phyloP scores from a whole-genome alignment of 2,113 vertebrate genomes.

The Pogona vitticeps region DNA sequence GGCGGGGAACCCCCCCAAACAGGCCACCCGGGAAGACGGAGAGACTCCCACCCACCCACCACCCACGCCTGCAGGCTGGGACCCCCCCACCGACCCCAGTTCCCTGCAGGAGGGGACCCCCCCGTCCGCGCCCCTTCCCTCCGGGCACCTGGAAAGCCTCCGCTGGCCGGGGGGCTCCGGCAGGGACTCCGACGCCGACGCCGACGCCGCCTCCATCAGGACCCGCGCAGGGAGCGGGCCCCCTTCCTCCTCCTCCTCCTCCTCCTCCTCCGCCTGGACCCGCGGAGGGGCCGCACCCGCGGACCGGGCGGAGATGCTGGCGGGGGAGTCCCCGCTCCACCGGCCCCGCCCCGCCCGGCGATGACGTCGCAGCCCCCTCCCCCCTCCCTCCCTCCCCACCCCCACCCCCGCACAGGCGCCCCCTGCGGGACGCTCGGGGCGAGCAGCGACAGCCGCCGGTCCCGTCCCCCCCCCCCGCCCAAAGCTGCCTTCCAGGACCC shows the following conservation, averaged over 20 bases:
- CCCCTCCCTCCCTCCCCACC: not conserved
- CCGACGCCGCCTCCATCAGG: not conserved
- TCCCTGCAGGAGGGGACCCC: not conserved
- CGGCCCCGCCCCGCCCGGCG: not conserved
- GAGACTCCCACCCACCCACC: too few relatives aligned
- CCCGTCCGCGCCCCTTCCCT: not conserved
- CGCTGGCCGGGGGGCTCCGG: not conserved
- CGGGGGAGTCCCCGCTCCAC: too few relatives aligned
- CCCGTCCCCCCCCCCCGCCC: too few relatives aligned
- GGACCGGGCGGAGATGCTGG: not conserved
- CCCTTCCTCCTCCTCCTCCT: not conserved
- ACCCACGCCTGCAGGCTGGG: too few relatives aligned
- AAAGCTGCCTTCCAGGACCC: too few relatives aligned
- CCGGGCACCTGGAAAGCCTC: not conserved
- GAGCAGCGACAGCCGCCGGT: too few relatives aligned
- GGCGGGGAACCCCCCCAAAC: too few relatives aligned
- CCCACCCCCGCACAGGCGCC: too few relatives aligned
- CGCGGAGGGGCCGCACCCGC: not conserved
- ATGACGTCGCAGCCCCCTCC: not conserved
- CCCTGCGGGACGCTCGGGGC: too few relatives aligned
- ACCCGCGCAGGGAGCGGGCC: not conserved
- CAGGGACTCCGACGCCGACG: not conserved
- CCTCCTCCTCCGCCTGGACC: not conserved
- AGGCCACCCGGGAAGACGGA: too few relatives aligned
- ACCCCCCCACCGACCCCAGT: too few relatives aligned